Evolutionary conservation across 2,888 invertebrate species (phyloP), one percentile per base, ranked within the genome.

Genomic region (Leptinotarsa haldemani): DNA sequence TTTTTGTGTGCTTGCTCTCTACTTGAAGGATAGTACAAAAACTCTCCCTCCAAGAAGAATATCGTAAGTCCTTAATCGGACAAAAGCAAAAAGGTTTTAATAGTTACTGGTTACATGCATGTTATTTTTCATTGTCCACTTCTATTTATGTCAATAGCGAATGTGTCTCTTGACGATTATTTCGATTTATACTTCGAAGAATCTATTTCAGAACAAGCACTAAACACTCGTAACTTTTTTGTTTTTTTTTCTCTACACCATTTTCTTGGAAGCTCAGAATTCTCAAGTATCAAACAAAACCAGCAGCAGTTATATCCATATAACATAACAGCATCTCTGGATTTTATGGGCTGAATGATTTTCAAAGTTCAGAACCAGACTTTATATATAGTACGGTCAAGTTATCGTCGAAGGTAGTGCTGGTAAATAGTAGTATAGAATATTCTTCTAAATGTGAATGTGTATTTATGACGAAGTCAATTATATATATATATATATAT

Each of bases 131-230:
- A 61, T 61, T 61, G n/a, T 30, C 61, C 30, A 61, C 40, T 61
- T 30, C 61, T 40, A 61, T 61, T 30, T 61, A 30, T 61, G 61
- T 61, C 40, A n/a, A 4, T 15, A 61, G 61, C 30, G 20, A 61
- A 61, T 61, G 61, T 61, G 61, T 40, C 61, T 61, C 61, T 40
- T 61, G 61, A 40, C n/a, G 30, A 30, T 61, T 61, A 16, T 61
- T 61, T 61, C 61, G n/a, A 61, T 61, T 40, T 30, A 61, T 30
- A 61, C 61, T 61, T 40, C 61, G 20, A 15, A 56, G 56, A 56
- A 56, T 9, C 40, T 40, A 40, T 13, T 56, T 56, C 56, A 56
- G 20, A 56, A 15, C 15, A 22, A 22, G 56, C 56, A 56, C 15
- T 20, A 22, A 22, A 1, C 56, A 56, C 12, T 22, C 4, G 56